Evolutionary conservation across 1,140 invertebrate species (phyloP), one percentile per base, ranked within the genome.

Genomic region (Megathymus violae): DNA sequence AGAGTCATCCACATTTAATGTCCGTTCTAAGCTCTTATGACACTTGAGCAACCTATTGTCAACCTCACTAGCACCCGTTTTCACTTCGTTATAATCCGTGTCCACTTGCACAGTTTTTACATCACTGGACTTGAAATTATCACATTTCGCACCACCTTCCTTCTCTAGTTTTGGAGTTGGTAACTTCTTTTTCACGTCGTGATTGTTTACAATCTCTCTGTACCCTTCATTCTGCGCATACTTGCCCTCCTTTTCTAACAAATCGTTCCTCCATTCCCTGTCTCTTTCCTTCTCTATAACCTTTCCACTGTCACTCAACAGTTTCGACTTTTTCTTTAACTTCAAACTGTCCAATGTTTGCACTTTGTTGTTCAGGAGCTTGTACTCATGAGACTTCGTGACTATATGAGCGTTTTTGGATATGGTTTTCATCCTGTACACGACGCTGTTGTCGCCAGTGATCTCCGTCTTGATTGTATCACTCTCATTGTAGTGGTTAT

Each of bases 341-440:
- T 89, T 91, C 15, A 86, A 58, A 66, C 62, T 75, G 41, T 91
- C 89, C 52, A 88, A 52, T 38, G 60, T 77, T 50, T 78, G 82
- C 16, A 78, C 62, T 64, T 85, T 86, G 65, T 84, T 89, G 40
- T 85, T 87, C n/a, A 83, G 65, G n/a, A 79, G 70, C 61, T 89
- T 90, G 63, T 85, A 85, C 56, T 90, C 86, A 9, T 88, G 81
- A 0, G 88, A 85, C 54, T 91, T 92, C 15, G 88, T 88, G 44
- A 92, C 89, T 63, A 92, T 91, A 63, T 91, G 89, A 48, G 89
- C 84, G 60, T 91, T 91, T 52, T 91, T 91, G 1, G 84, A 91
- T 67, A 91, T 79, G 1, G 85, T 84, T 58, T 91, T 91, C 88
- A 91, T 91, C 64, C 85, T 83, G 65, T 91, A 91, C 5, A 90